Conservation (phyloP, 1,140 invertebrate genomes). For the Procambarus virginalis region DNA sequence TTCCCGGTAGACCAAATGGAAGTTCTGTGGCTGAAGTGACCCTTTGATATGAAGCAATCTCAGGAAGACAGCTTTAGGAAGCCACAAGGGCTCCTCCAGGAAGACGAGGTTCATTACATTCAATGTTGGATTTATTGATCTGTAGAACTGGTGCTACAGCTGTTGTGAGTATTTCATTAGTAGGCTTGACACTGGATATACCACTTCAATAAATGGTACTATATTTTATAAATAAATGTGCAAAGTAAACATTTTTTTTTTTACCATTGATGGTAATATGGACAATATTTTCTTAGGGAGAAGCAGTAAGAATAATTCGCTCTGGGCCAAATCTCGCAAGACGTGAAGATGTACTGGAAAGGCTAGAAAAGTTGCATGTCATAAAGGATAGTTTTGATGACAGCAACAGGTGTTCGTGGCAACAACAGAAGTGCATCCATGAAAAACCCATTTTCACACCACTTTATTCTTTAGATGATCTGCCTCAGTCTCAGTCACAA, state of each 20-base stretch:
- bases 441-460: conserved; percentile 43
- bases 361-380: conserved; percentile 1
- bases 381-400: background rate
- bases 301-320: conserved; percentile 47
- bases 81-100: too few relatives aligned
- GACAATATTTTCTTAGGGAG: conserved; percentile 21
- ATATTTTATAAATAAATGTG: background rate
- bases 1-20: too few relatives aligned
- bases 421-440: conserved; percentile 51
- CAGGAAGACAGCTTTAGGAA: too few relatives aligned
- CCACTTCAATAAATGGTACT: too few relatives aligned
- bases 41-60: too few relatives aligned
- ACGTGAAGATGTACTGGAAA: conserved; percentile 25
- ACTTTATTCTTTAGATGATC: conserved; percentile 50
- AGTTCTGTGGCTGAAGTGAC: too few relatives aligned
- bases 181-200: too few relatives aligned
- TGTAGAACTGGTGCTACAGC: too few relatives aligned
- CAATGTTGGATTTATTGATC: too few relatives aligned
- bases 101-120: too few relatives aligned
- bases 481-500: conserved; percentile 36
- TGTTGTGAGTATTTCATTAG: too few relatives aligned
- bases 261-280: background rate
- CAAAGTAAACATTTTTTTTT: background rate
- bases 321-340: background rate
- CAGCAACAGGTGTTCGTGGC: too few relatives aligned